phyloP scores from a whole-genome alignment of 2,888 invertebrate genomes.

The Dicycla oo region DNA sequence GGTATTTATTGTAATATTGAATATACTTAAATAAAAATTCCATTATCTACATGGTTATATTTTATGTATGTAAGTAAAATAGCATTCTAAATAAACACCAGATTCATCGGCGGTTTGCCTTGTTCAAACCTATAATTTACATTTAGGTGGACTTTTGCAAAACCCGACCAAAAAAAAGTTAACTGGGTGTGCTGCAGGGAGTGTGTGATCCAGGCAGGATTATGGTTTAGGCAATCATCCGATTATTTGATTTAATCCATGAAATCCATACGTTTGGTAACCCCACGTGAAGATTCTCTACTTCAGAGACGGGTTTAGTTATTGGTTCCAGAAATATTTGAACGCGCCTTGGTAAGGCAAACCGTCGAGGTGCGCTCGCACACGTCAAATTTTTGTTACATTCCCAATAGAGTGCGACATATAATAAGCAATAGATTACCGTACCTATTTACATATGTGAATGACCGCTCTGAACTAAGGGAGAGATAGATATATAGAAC shows the following conservation, averaged over 20 bases:
- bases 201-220: neutral
- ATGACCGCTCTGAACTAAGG: constrained; percentile 1
- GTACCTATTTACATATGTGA: neutral
- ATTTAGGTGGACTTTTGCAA: neutral
- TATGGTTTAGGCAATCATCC: neutral
- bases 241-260: neutral
- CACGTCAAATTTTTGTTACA: neutral
- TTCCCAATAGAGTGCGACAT: neutral
- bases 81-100: constrained; percentile 5
- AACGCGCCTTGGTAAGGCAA: neutral
- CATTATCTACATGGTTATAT: constrained; percentile 28
- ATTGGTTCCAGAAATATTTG: neutral
- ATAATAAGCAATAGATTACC: neutral
- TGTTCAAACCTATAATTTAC: neutral
- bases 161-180: neutral
- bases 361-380: neutral
- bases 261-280: neutral
- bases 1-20: constrained; percentile 33
- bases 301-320: neutral
- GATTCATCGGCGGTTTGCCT: constrained; percentile 1
- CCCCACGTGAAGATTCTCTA: neutral
- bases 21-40: constrained; percentile 28
- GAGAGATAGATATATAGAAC: neutral
- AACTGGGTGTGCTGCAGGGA: too few relatives aligned
- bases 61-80: constrained; percentile 22